Evolutionary conservation across 2,888 invertebrate genomes (phyloP), one percentile per base, ranked within the genome.

Genomic region (Drosophila infuscata): DNA sequence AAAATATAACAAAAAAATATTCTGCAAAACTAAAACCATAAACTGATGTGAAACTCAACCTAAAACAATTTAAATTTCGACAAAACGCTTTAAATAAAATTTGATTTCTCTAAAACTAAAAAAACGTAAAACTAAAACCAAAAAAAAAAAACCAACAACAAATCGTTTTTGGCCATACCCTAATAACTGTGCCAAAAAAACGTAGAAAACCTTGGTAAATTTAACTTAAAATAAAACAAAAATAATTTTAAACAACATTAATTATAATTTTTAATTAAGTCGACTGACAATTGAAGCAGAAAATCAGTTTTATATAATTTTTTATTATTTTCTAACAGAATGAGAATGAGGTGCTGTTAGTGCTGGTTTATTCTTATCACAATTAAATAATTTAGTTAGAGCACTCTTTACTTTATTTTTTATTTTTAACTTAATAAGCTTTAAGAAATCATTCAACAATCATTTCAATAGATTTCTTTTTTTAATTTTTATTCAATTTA

Each of bases 201-300:
- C 86, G 87, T 91, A 92, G 92, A 92, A 91, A 92, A 92, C 83
- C 90, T 92, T 90, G 92, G 92, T 92, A 92, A 92, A 91, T 91
- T 85, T 60, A 63, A 76, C 58, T 46, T 67, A 61, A 73, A 70
- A 73, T 61, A 74, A 58, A 75, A 71, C 74, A 69, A 65, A 69
- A 73, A 52, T 49, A 65, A 53, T 66, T 61, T 54, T 69, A 61
- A 73, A 70, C 74, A 33, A 74, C 56, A 54, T 70, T 65, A 46
- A 62, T 75, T 67, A 48, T 78, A 46, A 62, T 64, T 73, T 66
- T 58, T 57, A 25, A 61, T 81, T 82, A 70, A 81, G 79, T 81
- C 84, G 75, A 71, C 74, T 77, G 76, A 53, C 65, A 76, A 62
- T 52, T 73, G 11, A 59, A 48, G 51, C 60, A 36, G 68, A 51